phyloP scores from a whole-genome alignment of 2,113 vertebrate species.

The Telmatochromis sp. region DNA sequence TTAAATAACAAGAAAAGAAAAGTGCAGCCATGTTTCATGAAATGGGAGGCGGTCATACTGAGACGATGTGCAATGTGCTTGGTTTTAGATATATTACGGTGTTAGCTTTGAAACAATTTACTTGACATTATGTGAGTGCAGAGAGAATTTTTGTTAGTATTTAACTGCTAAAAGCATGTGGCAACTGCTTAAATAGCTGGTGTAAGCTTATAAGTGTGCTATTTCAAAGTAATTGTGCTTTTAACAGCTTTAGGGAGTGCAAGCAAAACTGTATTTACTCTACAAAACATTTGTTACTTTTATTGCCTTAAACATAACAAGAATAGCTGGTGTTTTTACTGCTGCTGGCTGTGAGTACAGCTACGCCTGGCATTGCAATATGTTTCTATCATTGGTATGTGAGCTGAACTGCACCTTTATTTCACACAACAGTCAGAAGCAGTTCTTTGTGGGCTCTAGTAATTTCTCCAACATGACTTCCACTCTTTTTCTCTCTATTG shows the following conservation, averaged over 20 bases:
- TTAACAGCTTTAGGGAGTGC: background rate
- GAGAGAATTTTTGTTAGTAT: background rate
- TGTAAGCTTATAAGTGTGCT: background rate
- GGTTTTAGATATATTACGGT: background rate
- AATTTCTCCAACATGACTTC: background rate
- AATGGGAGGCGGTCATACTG: background rate
- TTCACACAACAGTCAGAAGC: background rate
- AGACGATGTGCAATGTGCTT: background rate
- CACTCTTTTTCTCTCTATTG: background rate
- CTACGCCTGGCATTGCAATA: background rate
- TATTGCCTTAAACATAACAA: background rate
- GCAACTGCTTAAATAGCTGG: background rate
- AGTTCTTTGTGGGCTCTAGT: background rate
- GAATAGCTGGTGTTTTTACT: background rate
- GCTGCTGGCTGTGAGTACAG: background rate
- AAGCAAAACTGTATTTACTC: background rate
- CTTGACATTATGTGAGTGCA: background rate
- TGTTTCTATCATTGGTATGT: background rate
- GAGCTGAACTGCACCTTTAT: background rate
- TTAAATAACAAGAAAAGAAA: background rate
- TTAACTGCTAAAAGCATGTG: background rate
- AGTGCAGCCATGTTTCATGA: background rate
- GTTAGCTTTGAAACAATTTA: background rate
- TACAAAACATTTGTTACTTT: background rate
- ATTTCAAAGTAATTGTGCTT: background rate